Evolutionary conservation across 2,113 vertebrate species (phyloP), one percentile per base, ranked within the genome.

Genomic region (Motacilla alba): DNA sequence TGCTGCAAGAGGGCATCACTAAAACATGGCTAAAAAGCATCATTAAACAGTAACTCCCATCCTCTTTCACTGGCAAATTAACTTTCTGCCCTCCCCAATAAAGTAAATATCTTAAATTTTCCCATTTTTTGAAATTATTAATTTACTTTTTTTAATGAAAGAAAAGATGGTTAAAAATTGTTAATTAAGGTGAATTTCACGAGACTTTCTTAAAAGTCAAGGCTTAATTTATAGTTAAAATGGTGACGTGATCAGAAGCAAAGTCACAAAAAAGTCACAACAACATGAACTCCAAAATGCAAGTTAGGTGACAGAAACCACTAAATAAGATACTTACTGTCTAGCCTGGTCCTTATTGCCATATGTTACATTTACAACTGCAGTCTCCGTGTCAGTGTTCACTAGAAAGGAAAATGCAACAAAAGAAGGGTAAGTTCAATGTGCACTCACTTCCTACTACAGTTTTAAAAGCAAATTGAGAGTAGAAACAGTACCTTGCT

Each of bases 361-460:
- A 53, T 99, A 99, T 81, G 99, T 99, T 96, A 99, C 99, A 93
- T 99, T 99, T 97, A 99, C 99, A 52, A 99, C 99, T 72, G 99
- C 99, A 68, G 99, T 99, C 97, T 99, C 99, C 6, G 99, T 99
- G 93, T 99, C 99, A 91, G 99, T 99, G 98, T 99, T 99, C 97
- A 99, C 99, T 99, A 93, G 74, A 94, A 94, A 76, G 92, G 44
- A 94, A 97, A 95, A 95, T 2, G 17, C 58, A 90, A 84, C 10
- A 72, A 20, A 68, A 67, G 75, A 44, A 90, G 50, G 33, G 92
- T 97, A 94, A 96, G n/a, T 91, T 96, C 90, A 78, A 76, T 18
- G 30, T n/a, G 43, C n/a, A 30, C 21, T 87, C 63, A 18, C 52
- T 83, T 95, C 70, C 52, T 73, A 74, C 85, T 52, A 87, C 44